Evolutionary conservation across 2,113 vertebrate species (phyloP).

Genomic region (Ploceus nigricollis): DNA sequence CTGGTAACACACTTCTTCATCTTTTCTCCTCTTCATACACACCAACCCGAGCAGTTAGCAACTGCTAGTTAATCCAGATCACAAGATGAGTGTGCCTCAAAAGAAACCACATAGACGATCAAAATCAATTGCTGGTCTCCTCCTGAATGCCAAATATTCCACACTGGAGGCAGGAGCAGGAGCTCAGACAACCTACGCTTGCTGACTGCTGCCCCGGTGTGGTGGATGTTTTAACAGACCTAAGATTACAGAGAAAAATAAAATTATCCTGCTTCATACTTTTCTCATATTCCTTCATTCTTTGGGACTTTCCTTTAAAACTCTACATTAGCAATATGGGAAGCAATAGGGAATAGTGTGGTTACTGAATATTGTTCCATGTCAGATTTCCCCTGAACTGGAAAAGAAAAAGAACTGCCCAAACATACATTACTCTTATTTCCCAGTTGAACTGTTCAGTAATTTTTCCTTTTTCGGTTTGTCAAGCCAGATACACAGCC

Average conservation of each 20-base stretch:
- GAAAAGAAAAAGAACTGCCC: background rate
- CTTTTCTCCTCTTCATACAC: background rate
- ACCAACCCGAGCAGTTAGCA: background rate
- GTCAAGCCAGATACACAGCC: background rate
- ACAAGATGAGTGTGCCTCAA: background rate
- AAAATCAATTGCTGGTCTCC: background rate
- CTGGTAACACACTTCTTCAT: background rate
- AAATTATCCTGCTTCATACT: background rate
- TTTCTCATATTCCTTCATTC: background rate
- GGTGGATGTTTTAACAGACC: conserved; percentile 47
- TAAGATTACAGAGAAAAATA: background rate
- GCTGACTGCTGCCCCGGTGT: conserved; percentile 72
- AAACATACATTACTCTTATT: background rate
- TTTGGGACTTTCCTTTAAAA: background rate
- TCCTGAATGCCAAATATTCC: background rate
- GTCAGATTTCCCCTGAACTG: background rate
- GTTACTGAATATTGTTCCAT: background rate
- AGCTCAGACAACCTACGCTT: conserved; percentile 31
- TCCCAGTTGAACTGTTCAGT: background rate
- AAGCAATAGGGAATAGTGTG: background rate
- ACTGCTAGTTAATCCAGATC: background rate
- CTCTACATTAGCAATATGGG: background rate
- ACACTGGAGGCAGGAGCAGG: background rate
- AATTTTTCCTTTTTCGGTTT: background rate
- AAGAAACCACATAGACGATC: background rate